phyloP scores from a whole-genome alignment of 2,888 invertebrate species.

The Hoplodrina blanda region DNA sequence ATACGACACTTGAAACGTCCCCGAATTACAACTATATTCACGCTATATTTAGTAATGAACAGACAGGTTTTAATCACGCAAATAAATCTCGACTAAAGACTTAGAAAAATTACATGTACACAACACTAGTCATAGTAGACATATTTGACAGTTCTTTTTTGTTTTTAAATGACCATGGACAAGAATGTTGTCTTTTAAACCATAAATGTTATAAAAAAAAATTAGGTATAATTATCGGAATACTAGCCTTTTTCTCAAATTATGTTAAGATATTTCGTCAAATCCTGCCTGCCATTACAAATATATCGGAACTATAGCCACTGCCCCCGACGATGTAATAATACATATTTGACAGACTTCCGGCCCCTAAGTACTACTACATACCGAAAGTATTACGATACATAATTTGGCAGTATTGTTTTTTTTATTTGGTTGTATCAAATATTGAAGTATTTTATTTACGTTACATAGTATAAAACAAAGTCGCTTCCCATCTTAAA shows the following conservation, averaged over 20 bases:
- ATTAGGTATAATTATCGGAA: no score
- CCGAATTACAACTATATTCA: constrained; percentile 28
- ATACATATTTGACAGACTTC: constrained; percentile 50
- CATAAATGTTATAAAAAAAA: no score
- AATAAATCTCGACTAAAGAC: constrained; percentile 20
- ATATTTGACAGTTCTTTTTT: not conserved
- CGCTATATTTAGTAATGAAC: constrained; percentile 8
- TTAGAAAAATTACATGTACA: not conserved
- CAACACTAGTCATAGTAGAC: constrained; percentile 12
- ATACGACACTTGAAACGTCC: constrained; percentile 55
- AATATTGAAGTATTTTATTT: constrained; percentile 23
- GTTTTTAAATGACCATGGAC: not conserved
- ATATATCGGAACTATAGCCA: constrained; percentile 33
- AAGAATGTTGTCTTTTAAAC: not conserved
- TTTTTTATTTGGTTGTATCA: constrained; percentile 25
- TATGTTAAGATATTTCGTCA: not conserved
- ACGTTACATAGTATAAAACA: no score
- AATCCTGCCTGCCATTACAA: constrained; percentile 5
- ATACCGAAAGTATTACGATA: constrained; percentile 46
- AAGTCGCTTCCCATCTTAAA: no score
- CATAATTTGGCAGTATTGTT: constrained; percentile 60
- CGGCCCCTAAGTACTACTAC: constrained; percentile 61
- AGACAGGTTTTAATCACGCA: not conserved
- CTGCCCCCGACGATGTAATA: constrained; percentile 43
- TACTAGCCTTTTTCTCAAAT: no score